Percentiles rank a stretch among this genome's conserved stretches.
phyloP scores from a whole-genome alignment of 2,888 invertebrate genomes.

The Sisyra terminalis region DNA sequence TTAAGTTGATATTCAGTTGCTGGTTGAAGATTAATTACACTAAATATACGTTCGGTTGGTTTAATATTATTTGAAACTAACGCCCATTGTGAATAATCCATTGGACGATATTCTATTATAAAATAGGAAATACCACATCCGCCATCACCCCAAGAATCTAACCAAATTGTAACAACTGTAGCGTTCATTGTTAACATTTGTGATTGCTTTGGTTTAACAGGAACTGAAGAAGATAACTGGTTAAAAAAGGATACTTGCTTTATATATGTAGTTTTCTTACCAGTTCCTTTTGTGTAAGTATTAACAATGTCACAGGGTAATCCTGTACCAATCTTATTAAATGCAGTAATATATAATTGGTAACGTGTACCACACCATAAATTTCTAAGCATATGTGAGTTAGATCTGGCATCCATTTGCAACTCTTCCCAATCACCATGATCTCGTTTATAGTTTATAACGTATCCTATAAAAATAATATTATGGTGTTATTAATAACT shows the following conservation, averaged over 20 bases:
- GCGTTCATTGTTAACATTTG: conserved; percentile 73
- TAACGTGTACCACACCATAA: conserved; percentile 80
- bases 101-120: conserved; percentile 60
- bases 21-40: conserved; percentile 58
- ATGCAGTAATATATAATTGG: conserved; percentile 78
- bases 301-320: conserved; percentile 77
- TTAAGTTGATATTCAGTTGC: conserved; percentile 58
- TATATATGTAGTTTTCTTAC: conserved; percentile 24
- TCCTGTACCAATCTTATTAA: conserved; percentile 78
- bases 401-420: conserved; percentile 66
- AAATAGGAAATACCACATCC: conserved; percentile 79
- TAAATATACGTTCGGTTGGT: conserved; percentile 65
- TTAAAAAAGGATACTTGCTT: not conserved
- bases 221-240: conserved; percentile 31
- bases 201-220: conserved; percentile 61
- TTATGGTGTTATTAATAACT: no score
- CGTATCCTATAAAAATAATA: no score
- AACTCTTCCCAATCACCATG: conserved; percentile 86
- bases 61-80: conserved; percentile 68
- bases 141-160: conserved; percentile 79
- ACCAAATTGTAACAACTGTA: conserved; percentile 71
- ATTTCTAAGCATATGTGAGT: conserved; percentile 62
- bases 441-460: conserved; percentile 77
- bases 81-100: conserved; percentile 53
- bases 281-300: conserved; percentile 66